Evolutionary conservation across 2,797 vertebrate species (phyloP), one percentile per base, ranked within the genome.

Genomic region (Ctenopoma kingsleyae): DNA sequence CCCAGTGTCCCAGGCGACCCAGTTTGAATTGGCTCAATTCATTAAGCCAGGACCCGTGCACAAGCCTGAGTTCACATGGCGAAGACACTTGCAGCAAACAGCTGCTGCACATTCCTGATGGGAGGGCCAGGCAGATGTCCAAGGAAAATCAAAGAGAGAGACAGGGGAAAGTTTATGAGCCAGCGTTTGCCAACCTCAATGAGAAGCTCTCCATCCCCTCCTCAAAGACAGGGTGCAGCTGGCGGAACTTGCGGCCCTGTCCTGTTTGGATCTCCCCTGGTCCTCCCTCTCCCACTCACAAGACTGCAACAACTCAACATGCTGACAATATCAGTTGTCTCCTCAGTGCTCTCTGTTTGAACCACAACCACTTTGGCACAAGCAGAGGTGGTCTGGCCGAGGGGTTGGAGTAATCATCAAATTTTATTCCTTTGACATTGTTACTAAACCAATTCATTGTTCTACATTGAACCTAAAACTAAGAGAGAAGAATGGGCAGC

Each of bases 121-220:
- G 95, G 95, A 97, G 96, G 96, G 93, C 96, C 95, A 96, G 96
- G 96, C 97, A 98, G 97, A 98, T 98, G 97, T 97, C 97, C 96
- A 97, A 97, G 94, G 95, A 95, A 96, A 98, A 97, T 98, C 97
- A 98, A 98, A 98, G 95, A 89, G 92, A 96, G 95, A 96, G 94
- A 92, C 92, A 94, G 95, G 94, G 95, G 95, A 95, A 96, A 95
- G 95, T 97, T 96, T 97, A 97, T 84, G 91, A 97, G 96, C 95
- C 95, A 95, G 94, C 95, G 94, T 97, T 98, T 97, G 95, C 96
- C 96, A 97, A 95, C 96, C 96, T 97, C 96, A 96, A 96, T 96
- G 95, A 95, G 95, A 94, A 94, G 91, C 87, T 92, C 95, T 95
- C 93, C 96, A 89, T 89, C 94, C 95, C 92, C 91, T 94, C 93